Percentiles rank a stretch among this genome's conserved stretches.
These are phyloP conservation scores for Coranthus polyacanthus DNA, from an alignment of 2,797 vertebrate species.

Conservation along the genomic window DNA sequence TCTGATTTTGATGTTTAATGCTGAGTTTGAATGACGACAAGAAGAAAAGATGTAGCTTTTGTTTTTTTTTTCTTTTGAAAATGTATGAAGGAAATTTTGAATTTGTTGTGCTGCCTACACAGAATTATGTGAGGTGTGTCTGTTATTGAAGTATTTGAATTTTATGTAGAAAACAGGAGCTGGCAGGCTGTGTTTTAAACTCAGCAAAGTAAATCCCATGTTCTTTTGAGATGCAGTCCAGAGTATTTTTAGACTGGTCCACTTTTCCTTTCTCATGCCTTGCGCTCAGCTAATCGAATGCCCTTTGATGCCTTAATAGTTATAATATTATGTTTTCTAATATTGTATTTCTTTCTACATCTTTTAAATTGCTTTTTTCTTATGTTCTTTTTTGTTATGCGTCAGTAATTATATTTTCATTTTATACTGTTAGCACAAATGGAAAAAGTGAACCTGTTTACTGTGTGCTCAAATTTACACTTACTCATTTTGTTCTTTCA, in stretches of 20 bases:
- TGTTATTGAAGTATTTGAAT: constrained; percentile 39
- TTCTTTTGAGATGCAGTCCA: constrained; percentile 20
- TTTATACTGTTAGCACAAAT: constrained; percentile 32
- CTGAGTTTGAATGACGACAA: constrained; percentile 37
- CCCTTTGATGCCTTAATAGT: constrained; percentile 69
- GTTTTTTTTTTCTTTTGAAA: constrained; percentile 37
- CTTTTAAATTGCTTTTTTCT: constrained; percentile 6
- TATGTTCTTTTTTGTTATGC: constrained; percentile 21
- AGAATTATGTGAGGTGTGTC: constrained; percentile 29
- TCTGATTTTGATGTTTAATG: constrained; percentile 32
- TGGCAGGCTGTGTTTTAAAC: constrained; percentile 39
- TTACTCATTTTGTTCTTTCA: constrained; percentile 21
- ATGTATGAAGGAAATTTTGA: constrained; percentile 50
- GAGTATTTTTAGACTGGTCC: constrained; percentile 24
- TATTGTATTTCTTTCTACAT: constrained; percentile 13
- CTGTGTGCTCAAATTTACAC: constrained; percentile 38
- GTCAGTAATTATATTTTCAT: constrained; percentile 34
- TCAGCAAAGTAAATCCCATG: constrained; percentile 29
- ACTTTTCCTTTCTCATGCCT: constrained; percentile 47
- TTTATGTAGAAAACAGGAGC: constrained; percentile 31
- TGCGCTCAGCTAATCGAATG: constrained; percentile 28
- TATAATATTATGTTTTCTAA: constrained; percentile 17
- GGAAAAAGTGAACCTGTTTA: constrained; percentile 50
- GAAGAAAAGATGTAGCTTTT: constrained; percentile 22
- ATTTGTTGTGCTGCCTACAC: constrained; percentile 18